Evolutionary conservation across 2,797 vertebrate genomes (phyloP), one percentile per base, ranked within the genome.

Genomic region (Luscinia luscinia): DNA sequence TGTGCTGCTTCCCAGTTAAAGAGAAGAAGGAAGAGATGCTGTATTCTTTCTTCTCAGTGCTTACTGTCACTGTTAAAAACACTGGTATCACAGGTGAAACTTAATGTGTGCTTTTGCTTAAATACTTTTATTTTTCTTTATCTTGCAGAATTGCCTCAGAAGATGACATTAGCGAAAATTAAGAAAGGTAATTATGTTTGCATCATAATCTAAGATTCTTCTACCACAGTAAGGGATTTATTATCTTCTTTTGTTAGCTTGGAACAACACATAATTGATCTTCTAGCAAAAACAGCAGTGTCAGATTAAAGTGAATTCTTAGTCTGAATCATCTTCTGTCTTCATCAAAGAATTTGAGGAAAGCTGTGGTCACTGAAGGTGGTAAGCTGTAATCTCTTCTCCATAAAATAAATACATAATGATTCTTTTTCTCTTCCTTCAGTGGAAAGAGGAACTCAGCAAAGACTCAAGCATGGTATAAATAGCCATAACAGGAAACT

Each of bases 141-240:
- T 69, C 30, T 96, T 97, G 11, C 82, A 98, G 98, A 76, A 87
- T 63, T 90, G 27, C 28, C 36, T 73, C 48, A 7, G 63, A 96
- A 63, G 77, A 43, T 7, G 54, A 32, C 4, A 8, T 61, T 38
- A 51, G 11, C 32, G 70, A 77, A 64, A 80, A 54, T 67, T 14
- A 58, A 57, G 49, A 78, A 93, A 93, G 98, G 97, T 98, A 85
- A 96, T 67, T 63, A 58, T 21, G 9, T 80, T 87, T 88, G 51
- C 9, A 8, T 57, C 11, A 2, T 61, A 36, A 75, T 40, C 36
- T 78, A 40, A 75, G 23, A 19, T 24, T 66, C 7, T 43, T 61
- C 20, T n/a, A 28, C 15, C 24, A 8, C 1, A 9, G 26, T 57
- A 74, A 68, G 7, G 6, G 15, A 38, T 74, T 79, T 67, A 48